phyloP scores from a whole-genome alignment of 2,888 invertebrate genomes.

The Pterobdella sp. region DNA sequence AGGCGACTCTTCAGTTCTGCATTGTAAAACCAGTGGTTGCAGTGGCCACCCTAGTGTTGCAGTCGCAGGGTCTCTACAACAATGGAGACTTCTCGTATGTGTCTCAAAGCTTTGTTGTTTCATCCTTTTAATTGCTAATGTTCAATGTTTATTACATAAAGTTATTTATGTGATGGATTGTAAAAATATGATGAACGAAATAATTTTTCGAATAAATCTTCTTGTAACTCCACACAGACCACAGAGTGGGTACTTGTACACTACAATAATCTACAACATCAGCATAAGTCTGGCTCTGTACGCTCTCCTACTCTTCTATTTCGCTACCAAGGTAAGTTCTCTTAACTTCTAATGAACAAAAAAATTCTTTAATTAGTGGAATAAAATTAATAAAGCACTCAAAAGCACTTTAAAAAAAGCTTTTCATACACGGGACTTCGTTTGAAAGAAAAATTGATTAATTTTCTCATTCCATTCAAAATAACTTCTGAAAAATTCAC shows the following conservation, averaged over 20 bases:
- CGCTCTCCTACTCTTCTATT: constrained; percentile 90
- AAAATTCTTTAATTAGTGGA: no score
- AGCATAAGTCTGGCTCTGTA: constrained; percentile 93
- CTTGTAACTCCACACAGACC: constrained; percentile 17
- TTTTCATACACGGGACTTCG: no score
- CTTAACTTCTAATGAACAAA: no score
- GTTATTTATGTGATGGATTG: not conserved
- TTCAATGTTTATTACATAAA: no score
- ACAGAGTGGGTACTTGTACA: constrained; percentile 89
- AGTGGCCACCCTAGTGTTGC: constrained; percentile 87
- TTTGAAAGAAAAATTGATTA: no score
- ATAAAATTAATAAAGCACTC: no score
- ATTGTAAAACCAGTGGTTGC: constrained; percentile 96
- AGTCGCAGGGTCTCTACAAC: constrained; percentile 86
- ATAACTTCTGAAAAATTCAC: no score
- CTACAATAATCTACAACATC: constrained; percentile 95
- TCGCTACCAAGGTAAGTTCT: constrained; percentile 57
- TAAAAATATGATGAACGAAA: not conserved
- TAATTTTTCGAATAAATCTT: not conserved
- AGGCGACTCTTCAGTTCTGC: constrained; percentile 96
- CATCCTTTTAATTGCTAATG: no score
- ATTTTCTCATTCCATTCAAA: no score
- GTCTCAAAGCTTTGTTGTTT: no score
- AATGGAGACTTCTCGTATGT: constrained; percentile 92
- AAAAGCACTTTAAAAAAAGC: no score